Conservation (phyloP, 2,888 invertebrate species). For the Macaria notata region DNA sequence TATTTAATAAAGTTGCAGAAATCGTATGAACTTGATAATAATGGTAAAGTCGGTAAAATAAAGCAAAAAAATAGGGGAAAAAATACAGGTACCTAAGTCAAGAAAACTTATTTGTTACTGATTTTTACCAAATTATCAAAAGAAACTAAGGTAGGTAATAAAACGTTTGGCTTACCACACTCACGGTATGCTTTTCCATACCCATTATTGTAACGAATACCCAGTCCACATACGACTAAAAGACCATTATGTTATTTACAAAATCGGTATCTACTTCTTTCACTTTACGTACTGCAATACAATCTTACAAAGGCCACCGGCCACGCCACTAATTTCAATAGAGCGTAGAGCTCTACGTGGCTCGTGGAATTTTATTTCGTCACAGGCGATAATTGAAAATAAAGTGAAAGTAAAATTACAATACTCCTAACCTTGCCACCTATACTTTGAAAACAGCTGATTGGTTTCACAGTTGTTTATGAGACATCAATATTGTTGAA, state of each 20-base stretch:
- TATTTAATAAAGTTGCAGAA: too few relatives aligned
- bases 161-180: constrained; percentile 46
- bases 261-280: background rate
- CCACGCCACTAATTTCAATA: background rate
- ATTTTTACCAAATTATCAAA: too few relatives aligned
- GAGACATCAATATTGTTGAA: too few relatives aligned
- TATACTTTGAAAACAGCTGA: too few relatives aligned
- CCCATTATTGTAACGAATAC: constrained; percentile 49
- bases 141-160: background rate
- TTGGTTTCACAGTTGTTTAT: too few relatives aligned
- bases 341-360: constrained; percentile 16
- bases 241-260: constrained; percentile 11
- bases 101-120: too few relatives aligned
- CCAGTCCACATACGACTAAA: background rate
- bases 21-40: too few relatives aligned
- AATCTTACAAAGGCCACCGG: constrained; percentile 1
- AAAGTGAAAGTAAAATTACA: constrained; percentile 21
- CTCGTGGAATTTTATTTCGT: constrained; percentile 15
- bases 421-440: too few relatives aligned
- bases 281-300: background rate
- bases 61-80: too few relatives aligned
- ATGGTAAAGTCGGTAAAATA: too few relatives aligned
- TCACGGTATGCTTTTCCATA: constrained; percentile 54
- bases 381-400: constrained; percentile 12
- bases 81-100: too few relatives aligned